Percentiles rank a stretch among this genome's conserved stretches.
These are phyloP conservation scores for Chrysolina oricalcia DNA, from an alignment of 2,888 invertebrate genomes.

Conservation along the genomic window DNA sequence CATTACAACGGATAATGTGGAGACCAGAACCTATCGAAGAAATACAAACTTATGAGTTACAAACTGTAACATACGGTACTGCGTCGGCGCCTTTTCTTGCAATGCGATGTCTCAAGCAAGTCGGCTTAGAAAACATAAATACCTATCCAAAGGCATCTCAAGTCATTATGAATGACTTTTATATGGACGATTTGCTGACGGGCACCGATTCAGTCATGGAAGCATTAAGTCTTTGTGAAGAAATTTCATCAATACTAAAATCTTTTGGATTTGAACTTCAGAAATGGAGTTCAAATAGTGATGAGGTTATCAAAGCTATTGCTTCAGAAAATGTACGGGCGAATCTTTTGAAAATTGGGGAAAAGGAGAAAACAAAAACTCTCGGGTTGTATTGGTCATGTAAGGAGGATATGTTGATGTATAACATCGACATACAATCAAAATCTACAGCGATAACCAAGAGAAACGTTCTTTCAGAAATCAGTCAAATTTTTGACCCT, in stretches of 20 bases:
- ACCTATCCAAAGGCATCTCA: conserved; percentile 29
- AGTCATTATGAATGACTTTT: conserved; percentile 41
- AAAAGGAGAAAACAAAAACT: conserved; percentile 17
- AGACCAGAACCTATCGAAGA: neutral
- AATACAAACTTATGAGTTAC: conserved; percentile 26
- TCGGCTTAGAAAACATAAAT: conserved; percentile 23
- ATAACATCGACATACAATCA: conserved; percentile 9
- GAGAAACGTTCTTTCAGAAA: conserved; percentile 32
- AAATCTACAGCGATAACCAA: conserved; percentile 23
- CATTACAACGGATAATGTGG: conserved; percentile 18
- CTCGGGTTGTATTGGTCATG: conserved; percentile 29
- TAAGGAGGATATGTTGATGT: conserved; percentile 30
- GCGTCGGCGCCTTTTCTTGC: conserved; percentile 39
- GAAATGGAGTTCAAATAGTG: conserved; percentile 26
- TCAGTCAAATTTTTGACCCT: conserved; percentile 38
- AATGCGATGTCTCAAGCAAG: conserved; percentile 35
- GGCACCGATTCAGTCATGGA: conserved; percentile 26
- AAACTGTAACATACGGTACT: conserved; percentile 43
- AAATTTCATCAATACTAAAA: conserved; percentile 14
- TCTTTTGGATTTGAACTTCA: conserved; percentile 16
- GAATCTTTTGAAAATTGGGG: neutral
- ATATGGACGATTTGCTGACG: conserved; percentile 43
- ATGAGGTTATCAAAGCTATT: neutral
- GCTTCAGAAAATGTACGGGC: neutral
- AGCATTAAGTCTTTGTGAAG: conserved; percentile 28